Evolutionary conservation across 2,888 invertebrate genomes (phyloP).

Genomic region (Heterodera filipjevi): DNA sequence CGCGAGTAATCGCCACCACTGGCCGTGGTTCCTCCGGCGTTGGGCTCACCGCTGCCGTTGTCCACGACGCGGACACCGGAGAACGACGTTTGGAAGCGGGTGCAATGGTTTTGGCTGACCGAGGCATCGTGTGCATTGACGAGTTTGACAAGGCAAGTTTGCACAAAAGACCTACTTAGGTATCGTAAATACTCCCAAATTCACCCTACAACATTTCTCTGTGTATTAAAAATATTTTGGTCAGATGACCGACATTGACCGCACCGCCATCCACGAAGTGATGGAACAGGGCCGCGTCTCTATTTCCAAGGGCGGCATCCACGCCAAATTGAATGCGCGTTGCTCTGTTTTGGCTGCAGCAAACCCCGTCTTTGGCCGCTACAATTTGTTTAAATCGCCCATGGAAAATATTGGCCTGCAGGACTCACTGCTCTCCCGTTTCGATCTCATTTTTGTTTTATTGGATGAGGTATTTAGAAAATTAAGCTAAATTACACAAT

Average conservation of each 20-base stretch:
- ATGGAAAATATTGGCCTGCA: slow-evolving; percentile 99
- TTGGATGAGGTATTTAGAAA: slow-evolving; percentile 77
- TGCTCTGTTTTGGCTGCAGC: slow-evolving; percentile 99
- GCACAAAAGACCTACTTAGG: too few relatives aligned
- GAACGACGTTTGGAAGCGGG: slow-evolving; percentile 75
- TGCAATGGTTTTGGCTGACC: slow-evolving; percentile 98
- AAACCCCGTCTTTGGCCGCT: slow-evolving; percentile 97
- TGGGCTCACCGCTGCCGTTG: slow-evolving; percentile 96
- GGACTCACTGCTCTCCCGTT: slow-evolving; percentile 93
- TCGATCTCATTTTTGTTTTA: slow-evolving; percentile 95
- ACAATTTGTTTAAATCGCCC: slow-evolving; percentile 97
- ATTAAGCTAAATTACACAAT: too few relatives aligned
- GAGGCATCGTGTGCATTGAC: slow-evolving; percentile 93
- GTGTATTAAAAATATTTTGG: too few relatives aligned
- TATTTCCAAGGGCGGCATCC: slow-evolving; percentile 96
- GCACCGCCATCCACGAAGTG: slow-evolving; percentile 98
- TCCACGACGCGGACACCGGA: slow-evolving; percentile 86
- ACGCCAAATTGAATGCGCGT: slow-evolving; percentile 90
- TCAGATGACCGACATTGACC: slow-evolving; percentile 97
- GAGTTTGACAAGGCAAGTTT: slow-evolving; percentile 81
- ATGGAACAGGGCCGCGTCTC: slow-evolving; percentile 97
- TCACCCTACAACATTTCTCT: neutral
- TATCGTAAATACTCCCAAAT: too few relatives aligned
- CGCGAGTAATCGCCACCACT: slow-evolving; percentile 92
- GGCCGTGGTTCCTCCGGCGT: slow-evolving; percentile 97